phyloP scores from a whole-genome alignment of 2,797 vertebrate species.

The Avahi laniger region DNA sequence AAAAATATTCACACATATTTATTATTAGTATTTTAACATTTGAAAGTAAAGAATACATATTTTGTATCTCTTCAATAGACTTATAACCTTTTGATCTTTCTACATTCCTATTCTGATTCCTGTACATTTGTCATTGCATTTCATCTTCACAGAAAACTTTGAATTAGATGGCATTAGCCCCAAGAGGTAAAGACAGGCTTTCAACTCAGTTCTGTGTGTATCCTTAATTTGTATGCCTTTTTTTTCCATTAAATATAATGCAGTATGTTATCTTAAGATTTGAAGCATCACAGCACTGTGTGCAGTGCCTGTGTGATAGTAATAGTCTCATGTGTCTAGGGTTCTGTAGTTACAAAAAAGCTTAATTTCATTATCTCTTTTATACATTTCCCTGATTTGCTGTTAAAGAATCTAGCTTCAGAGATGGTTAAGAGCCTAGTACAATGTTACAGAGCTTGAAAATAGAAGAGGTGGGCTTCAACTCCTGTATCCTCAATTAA shows the following conservation, averaged over 20 bases:
- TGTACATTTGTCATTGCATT: background rate
- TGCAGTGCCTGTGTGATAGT: background rate
- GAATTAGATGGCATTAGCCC: background rate
- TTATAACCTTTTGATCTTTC: background rate
- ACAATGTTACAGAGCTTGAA: background rate
- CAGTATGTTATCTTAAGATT: background rate
- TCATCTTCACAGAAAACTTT: background rate
- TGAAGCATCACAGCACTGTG: rapidly evolving
- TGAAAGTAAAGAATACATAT: background rate
- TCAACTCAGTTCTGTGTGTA: background rate
- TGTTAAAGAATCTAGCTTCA: background rate
- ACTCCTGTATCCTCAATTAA: background rate
- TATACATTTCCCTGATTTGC: background rate
- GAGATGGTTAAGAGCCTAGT: background rate
- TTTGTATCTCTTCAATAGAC: background rate
- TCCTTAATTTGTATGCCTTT: background rate
- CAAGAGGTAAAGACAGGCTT: background rate
- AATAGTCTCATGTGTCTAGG: background rate
- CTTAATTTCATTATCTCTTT: background rate
- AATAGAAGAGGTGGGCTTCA: background rate
- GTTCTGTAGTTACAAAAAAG: background rate
- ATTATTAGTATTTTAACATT: background rate
- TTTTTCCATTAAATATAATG: background rate
- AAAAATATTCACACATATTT: background rate
- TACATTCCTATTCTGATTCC: background rate